These are phyloP conservation scores for Isurus oxyrinchus DNA, from an alignment of 2,113 vertebrate species.

Conservation along the genomic window DNA sequence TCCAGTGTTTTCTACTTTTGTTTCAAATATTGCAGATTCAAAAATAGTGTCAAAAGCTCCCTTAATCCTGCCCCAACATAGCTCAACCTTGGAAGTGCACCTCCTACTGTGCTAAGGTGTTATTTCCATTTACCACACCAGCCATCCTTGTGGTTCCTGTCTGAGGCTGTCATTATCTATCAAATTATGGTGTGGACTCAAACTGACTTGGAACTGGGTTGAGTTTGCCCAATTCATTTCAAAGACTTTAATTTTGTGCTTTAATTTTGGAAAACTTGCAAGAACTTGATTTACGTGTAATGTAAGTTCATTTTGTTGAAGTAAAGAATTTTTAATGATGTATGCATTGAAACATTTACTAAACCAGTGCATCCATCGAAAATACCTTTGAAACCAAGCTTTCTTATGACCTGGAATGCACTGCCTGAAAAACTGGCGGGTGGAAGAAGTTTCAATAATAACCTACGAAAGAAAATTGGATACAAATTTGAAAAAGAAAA, in stretches of 20 bases:
- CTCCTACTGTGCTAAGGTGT: not conserved
- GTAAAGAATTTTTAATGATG: not conserved
- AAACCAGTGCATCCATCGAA: not conserved
- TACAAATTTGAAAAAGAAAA: not conserved
- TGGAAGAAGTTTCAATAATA: not conserved
- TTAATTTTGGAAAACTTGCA: not conserved
- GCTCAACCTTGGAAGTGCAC: not conserved
- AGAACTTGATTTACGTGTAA: not conserved
- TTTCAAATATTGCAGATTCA: not conserved
- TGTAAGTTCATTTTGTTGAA: not conserved
- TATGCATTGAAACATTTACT: not conserved
- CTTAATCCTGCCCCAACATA: not conserved
- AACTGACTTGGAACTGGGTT: not conserved
- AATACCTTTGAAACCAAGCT: not conserved
- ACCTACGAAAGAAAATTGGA: no score
- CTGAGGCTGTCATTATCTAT: not conserved
- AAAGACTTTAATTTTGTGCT: no score
- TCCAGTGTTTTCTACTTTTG: not conserved
- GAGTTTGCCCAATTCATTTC: not conserved
- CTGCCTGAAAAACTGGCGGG: not conserved
- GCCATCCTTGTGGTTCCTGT: not conserved
- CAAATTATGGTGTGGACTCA: not conserved
- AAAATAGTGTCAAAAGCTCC: not conserved
- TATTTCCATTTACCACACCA: not conserved
- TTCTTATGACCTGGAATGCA: not conserved